These are phyloP conservation scores for Neoascia interrupta DNA, from an alignment of 2,888 invertebrate genomes.

Conservation along the genomic window DNA sequence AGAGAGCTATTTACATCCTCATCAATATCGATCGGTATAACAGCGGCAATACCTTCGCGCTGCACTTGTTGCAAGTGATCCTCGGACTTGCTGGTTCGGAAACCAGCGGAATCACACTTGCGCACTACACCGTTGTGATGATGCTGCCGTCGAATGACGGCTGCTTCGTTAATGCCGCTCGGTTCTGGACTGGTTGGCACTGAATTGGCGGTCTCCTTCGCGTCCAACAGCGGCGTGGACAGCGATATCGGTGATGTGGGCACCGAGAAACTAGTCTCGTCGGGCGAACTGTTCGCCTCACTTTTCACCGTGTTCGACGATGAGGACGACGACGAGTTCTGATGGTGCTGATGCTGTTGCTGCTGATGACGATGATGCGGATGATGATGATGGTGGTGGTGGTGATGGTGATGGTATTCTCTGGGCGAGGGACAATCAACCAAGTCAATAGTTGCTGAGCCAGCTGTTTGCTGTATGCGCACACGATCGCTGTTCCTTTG, in stretches of 20 bases:
- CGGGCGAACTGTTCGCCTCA: conserved; percentile 76
- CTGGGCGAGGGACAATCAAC: conserved; percentile 54
- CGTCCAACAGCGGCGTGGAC: conserved; percentile 79
- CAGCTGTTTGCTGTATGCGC: conserved; percentile 61
- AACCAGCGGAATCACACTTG: conserved; percentile 83
- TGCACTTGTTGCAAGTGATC: conserved; percentile 89
- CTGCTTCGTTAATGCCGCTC: conserved; percentile 71
- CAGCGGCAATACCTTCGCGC: conserved; percentile 85
- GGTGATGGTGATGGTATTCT: conserved; percentile 58
- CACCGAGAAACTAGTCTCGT: conserved; percentile 79
- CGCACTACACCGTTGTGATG: conserved; percentile 81
- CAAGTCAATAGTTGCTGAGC: conserved; percentile 58
- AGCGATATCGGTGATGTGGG: conserved; percentile 80
- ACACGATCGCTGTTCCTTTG: conserved; percentile 57
- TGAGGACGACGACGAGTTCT: conserved; percentile 74
- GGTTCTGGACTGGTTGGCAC: conserved; percentile 86
- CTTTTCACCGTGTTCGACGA: conserved; percentile 79
- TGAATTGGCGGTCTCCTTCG: conserved; percentile 81
- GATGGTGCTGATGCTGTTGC: conserved; percentile 69
- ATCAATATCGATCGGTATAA: conserved; percentile 92
- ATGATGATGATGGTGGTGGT: conserved; percentile 68
- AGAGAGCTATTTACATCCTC: conserved; percentile 96
- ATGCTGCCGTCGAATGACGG: conserved; percentile 78
- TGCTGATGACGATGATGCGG: conserved; percentile 56
- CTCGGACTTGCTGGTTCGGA: conserved; percentile 94